These are phyloP conservation scores for Trichoplusia ni DNA, from an alignment of 1,140 invertebrate genomes.

Conservation along the genomic window DNA sequence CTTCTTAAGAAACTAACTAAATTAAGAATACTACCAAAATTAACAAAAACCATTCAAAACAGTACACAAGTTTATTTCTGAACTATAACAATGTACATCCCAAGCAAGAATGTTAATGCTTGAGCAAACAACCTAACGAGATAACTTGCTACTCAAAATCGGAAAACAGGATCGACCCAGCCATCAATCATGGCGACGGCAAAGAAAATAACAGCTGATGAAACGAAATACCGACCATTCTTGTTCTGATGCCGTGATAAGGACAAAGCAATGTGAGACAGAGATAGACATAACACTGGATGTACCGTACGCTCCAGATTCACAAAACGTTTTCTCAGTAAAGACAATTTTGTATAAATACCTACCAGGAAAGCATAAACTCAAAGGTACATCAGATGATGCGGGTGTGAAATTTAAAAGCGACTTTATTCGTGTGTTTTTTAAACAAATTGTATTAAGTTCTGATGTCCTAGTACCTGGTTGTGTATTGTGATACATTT, in stretches of 20 bases:
- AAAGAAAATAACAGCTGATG: conserved; percentile 26
- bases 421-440: background rate
- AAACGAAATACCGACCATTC: conserved; percentile 23
- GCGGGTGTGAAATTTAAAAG: conserved; percentile 3
- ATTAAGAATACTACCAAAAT: too few relatives aligned
- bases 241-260: conserved; percentile 7
- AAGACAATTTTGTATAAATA: conserved; percentile 39
- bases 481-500: too few relatives aligned
- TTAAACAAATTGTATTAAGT: background rate
- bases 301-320: conserved; percentile 43
- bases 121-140: background rate
- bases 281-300: conserved; percentile 17
- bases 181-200: conserved; percentile 14
- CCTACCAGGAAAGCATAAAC: conserved; percentile 39
- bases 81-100: background rate
- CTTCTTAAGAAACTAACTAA: too few relatives aligned
- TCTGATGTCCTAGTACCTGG: conserved; percentile 23
- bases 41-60: too few relatives aligned
- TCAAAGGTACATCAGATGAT: conserved; percentile 9
- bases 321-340: conserved; percentile 38
- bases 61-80: too few relatives aligned
- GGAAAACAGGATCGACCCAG: conserved; percentile 12
- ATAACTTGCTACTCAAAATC: conserved; percentile 11
- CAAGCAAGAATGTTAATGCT: background rate
- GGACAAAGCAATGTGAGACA: conserved; percentile 4